These are phyloP conservation scores for Camelus dromedarius DNA, from an alignment of 2,113 vertebrate genomes.

Conservation along the genomic window DNA sequence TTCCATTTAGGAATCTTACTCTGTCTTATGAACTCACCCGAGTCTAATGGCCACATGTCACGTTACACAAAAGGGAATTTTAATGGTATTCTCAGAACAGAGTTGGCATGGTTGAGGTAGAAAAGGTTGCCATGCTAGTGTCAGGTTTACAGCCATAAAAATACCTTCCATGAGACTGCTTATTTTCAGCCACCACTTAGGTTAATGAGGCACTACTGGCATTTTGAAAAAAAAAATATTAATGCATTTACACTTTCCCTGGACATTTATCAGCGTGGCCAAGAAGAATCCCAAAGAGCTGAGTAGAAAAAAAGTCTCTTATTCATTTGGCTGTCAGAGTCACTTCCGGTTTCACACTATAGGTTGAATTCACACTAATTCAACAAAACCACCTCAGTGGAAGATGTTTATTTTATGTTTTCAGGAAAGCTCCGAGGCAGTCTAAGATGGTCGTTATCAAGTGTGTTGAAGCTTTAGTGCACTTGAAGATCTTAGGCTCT, in stretches of 20 bases:
- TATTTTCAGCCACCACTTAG: background rate
- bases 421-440: background rate
- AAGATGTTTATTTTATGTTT: background rate
- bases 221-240: background rate
- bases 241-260: background rate
- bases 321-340: background rate
- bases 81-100: background rate
- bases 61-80: background rate
- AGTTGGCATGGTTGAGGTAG: background rate
- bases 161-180: background rate
- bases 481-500: background rate
- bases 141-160: background rate
- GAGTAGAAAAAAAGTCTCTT: background rate
- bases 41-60: background rate
- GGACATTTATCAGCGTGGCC: background rate
- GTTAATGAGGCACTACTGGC: background rate
- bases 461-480: background rate
- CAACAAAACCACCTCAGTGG: background rate
- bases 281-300: background rate
- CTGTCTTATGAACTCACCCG: background rate
- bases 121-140: background rate
- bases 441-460: background rate
- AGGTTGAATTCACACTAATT: background rate
- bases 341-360: background rate
- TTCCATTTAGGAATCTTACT: slow-evolving; percentile 17